These are phyloP conservation scores for Panurus biarmicus DNA, from an alignment of 2,113 vertebrate species.

Conservation along the genomic window DNA sequence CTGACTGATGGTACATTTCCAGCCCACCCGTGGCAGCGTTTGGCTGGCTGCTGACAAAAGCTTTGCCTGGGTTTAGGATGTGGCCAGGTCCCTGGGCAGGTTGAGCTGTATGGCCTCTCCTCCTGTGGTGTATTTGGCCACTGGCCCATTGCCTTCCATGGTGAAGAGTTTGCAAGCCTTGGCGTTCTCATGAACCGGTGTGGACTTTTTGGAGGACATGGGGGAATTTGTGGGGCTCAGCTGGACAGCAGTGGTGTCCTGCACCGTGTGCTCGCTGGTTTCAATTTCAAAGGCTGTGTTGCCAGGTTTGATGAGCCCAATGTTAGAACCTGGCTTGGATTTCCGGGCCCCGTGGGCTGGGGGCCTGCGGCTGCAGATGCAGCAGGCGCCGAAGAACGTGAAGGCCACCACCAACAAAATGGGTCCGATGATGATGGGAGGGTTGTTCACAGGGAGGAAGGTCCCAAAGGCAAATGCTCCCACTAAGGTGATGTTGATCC, in stretches of 20 bases:
- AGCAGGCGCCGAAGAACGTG: conserved; percentile 85
- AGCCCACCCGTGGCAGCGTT: background rate
- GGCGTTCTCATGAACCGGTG: conserved; percentile 54
- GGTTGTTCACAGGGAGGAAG: conserved; percentile 79
- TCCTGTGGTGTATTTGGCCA: conserved; percentile 46
- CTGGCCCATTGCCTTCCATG: conserved; percentile 65
- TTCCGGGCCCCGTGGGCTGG: conserved; percentile 52
- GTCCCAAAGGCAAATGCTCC: conserved; percentile 88
- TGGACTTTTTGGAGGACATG: conserved; percentile 78
- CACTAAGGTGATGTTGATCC: conserved; percentile 93
- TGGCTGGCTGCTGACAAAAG: conserved; percentile 5
- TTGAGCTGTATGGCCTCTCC: conserved; percentile 64
- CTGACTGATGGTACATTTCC: background rate
- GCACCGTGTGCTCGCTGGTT: conserved; percentile 89
- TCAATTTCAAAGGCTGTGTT: conserved; percentile 87
- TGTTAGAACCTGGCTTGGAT: conserved; percentile 66
- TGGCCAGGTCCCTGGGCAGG: conserved; percentile 65
- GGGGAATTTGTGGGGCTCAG: conserved; percentile 88
- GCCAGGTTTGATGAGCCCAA: conserved; percentile 76
- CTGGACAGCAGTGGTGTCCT: conserved; percentile 91
- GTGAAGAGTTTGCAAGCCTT: conserved; percentile 63
- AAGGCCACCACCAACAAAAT: conserved; percentile 83
- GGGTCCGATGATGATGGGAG: conserved; percentile 87
- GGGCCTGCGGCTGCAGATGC: conserved; percentile 79
- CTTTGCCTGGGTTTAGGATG: conserved; percentile 45